A percentile compares a stretch with the other conserved stretches of the same genome.
phyloP scores from a whole-genome alignment of 2,888 invertebrate genomes.

The Drosophila mercatorum region DNA sequence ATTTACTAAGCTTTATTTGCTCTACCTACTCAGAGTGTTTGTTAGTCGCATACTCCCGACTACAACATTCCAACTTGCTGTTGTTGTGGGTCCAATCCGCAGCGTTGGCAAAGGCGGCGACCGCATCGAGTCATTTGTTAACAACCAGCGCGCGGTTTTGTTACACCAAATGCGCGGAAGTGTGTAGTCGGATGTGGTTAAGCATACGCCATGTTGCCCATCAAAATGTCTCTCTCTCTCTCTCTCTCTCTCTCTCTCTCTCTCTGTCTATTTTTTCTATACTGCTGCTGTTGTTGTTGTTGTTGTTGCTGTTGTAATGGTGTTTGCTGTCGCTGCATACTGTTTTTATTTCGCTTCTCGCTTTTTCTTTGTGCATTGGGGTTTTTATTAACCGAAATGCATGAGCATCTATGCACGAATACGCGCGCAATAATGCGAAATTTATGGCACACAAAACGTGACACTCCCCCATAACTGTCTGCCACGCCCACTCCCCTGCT shows the following conservation, averaged over 20 bases:
- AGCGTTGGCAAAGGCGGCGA: constrained; percentile 58
- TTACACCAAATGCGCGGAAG: constrained; percentile 80
- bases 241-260: background rate
- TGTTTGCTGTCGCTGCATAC: constrained; percentile 22
- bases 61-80: background rate
- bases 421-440: constrained; percentile 69
- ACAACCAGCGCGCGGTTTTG: constrained; percentile 77
- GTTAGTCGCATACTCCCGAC: too few relatives aligned
- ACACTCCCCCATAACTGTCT: constrained; percentile 40
- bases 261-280: constrained; percentile 6
- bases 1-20: too few relatives aligned
- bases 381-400: constrained; percentile 74
- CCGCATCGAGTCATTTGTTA: constrained; percentile 79
- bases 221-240: constrained; percentile 53
- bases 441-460: constrained; percentile 73
- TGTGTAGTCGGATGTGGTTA: constrained; percentile 80
- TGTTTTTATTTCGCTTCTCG: constrained; percentile 21
- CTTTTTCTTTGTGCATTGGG: constrained; percentile 12
- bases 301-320: constrained; percentile 18
- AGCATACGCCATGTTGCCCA: constrained; percentile 80
- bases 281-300: too few relatives aligned
- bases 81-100: constrained; percentile 39
- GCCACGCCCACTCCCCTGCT: background rate
- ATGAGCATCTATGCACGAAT: constrained; percentile 73
- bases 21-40: background rate